phyloP scores from a whole-genome alignment of 2,888 invertebrate genomes.

The Phrixothrix hirtus region DNA sequence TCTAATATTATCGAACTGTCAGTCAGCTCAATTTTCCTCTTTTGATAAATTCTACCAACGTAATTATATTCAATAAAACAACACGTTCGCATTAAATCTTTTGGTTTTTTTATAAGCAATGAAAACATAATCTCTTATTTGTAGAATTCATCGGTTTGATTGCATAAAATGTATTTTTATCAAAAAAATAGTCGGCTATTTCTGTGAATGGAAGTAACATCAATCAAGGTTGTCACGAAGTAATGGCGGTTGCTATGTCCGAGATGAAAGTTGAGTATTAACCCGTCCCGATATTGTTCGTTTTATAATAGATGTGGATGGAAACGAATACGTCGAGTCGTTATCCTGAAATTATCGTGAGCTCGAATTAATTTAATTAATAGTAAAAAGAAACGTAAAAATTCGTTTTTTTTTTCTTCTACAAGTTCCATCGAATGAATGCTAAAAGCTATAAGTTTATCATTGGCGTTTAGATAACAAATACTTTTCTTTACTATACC shows the following conservation, averaged over 20 bases:
- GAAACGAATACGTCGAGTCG: too few species aligned
- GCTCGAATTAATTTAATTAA: too few species aligned
- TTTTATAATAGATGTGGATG: too few species aligned
- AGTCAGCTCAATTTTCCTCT: conserved; percentile 14
- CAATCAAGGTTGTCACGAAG: conserved; percentile 62
- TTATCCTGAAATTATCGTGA: too few species aligned
- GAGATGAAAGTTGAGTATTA: conserved; percentile 36
- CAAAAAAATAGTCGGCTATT: conserved; percentile 23
- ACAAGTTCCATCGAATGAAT: too few species aligned
- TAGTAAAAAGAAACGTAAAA: too few species aligned
- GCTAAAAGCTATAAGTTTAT: too few species aligned
- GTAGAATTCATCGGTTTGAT: conserved; percentile 17
- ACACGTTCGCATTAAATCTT: conserved; percentile 5
- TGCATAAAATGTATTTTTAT: conserved; percentile 21
- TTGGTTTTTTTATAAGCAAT: conserved; percentile 5
- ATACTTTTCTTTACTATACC: conserved; percentile 7
- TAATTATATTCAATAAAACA: conserved; percentile 18
- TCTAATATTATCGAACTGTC: conserved; percentile 23
- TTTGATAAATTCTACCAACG: conserved; percentile 9
- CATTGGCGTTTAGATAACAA: too few species aligned
- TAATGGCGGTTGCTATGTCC: conserved; percentile 56
- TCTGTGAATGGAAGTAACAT: conserved; percentile 48
- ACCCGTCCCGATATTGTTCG: conserved; percentile 23
- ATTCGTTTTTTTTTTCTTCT: too few species aligned
- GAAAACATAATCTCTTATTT: conserved; percentile 9